Evolutionary conservation across 2,797 vertebrate species (phyloP).

Genomic region (Cyprinella venusta): DNA sequence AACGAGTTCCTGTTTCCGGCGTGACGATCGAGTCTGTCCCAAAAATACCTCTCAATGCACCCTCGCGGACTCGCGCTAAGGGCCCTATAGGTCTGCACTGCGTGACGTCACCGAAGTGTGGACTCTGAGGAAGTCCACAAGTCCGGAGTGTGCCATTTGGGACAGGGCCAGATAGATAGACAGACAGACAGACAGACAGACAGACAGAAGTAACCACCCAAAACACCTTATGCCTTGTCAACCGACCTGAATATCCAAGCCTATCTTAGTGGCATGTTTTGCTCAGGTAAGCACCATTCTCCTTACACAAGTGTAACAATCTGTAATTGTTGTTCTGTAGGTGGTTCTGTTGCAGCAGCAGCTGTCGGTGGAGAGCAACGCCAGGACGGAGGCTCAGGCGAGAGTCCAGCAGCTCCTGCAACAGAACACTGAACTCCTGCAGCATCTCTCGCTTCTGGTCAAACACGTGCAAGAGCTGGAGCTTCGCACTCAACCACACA

Average conservation of each 20-base stretch:
- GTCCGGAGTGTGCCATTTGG: too few relatives aligned
- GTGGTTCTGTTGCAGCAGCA: constrained; percentile 93
- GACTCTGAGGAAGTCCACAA: too few relatives aligned
- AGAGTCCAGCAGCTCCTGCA: constrained; percentile 93
- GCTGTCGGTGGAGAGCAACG: constrained; percentile 88
- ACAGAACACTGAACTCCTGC: constrained; percentile 95
- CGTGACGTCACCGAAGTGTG: too few relatives aligned
- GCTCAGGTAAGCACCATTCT: background rate
- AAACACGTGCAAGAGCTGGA: constrained; percentile 97
- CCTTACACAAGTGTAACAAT: background rate
- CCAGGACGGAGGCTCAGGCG: constrained; percentile 90
- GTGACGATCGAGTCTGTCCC: too few relatives aligned
- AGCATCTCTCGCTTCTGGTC: constrained; percentile 94
- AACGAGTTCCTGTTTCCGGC: too few relatives aligned
- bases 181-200: too few relatives aligned
- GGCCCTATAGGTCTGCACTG: too few relatives aligned
- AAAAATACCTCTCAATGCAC: too few relatives aligned
- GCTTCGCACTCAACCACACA: constrained; percentile 80
- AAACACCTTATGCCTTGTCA: background rate
- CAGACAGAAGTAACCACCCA: background rate
- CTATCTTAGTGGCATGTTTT: background rate
- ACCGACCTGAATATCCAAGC: background rate
- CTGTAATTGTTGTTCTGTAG: constrained; percentile 67
- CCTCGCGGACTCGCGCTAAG: too few relatives aligned
- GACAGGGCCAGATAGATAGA: too few relatives aligned